Conservation (phyloP, 2,113 vertebrate species). For the human (Homo sapiens) region GRCh38 chr22:24481001-24481500, state of each 20-base stretch:
- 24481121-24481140: not conserved
- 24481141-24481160: not conserved
- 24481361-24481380: not conserved
- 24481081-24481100: not conserved
- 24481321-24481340: not conserved
- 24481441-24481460: not conserved
- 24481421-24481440: not conserved
- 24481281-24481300: not conserved
- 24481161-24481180: not conserved
- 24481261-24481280: not conserved
- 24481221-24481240: not conserved
- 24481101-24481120: not conserved
- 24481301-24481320: not conserved
- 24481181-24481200: not conserved
- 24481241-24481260: not conserved
- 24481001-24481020: not conserved
- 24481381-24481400: not conserved
- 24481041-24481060: not conserved
- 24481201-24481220: not conserved
- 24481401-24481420: constrained; percentile 10
- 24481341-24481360: not conserved
- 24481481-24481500: not conserved
- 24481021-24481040: not conserved
- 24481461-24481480: not conserved
- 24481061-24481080: not conserved